phyloP scores from a whole-genome alignment of 2,888 invertebrate genomes.

The Scaeva pyrastri region DNA sequence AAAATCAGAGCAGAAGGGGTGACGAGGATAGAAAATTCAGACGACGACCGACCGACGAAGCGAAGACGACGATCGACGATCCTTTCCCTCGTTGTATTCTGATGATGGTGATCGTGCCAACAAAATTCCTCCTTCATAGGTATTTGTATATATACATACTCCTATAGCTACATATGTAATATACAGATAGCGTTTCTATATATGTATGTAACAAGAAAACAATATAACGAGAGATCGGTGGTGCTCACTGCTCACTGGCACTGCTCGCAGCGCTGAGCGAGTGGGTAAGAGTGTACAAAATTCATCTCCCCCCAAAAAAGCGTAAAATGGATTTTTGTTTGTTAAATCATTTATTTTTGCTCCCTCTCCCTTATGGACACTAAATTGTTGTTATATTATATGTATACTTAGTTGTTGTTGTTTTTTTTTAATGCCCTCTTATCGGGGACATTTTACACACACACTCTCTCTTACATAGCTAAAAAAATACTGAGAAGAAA shows the following conservation, averaged over 20 bases:
- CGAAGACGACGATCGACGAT: no score
- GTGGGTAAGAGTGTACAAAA: neutral
- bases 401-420: slow-evolving; percentile 62
- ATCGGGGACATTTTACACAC: slow-evolving; percentile 69
- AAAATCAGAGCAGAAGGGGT: slow-evolving; percentile 54
- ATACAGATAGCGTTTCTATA: slow-evolving; percentile 48
- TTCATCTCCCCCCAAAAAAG: slow-evolving; percentile 56
- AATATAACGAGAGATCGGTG: slow-evolving; percentile 14
- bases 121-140: slow-evolving; percentile 55
- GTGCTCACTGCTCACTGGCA: neutral
- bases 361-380: slow-evolving; percentile 73
- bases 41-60: slow-evolving; percentile 30
- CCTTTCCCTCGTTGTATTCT: slow-evolving; percentile 65
- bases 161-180: neutral
- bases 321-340: slow-evolving; percentile 68
- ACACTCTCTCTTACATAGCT: slow-evolving; percentile 21
- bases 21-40: slow-evolving; percentile 68
- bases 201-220: slow-evolving; percentile 30
- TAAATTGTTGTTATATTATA: slow-evolving; percentile 44
- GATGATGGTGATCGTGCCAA: slow-evolving; percentile 65
- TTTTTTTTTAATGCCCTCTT: slow-evolving; percentile 70
- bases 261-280: neutral
- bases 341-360: slow-evolving; percentile 66
- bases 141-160: slow-evolving; percentile 1
- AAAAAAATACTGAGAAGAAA: slow-evolving; percentile 38